Percentiles rank a stretch among this genome's conserved stretches.
These are phyloP conservation scores for Bubalus kerabau DNA, from an alignment of 2,113 vertebrate species.

Conservation along the genomic window DNA sequence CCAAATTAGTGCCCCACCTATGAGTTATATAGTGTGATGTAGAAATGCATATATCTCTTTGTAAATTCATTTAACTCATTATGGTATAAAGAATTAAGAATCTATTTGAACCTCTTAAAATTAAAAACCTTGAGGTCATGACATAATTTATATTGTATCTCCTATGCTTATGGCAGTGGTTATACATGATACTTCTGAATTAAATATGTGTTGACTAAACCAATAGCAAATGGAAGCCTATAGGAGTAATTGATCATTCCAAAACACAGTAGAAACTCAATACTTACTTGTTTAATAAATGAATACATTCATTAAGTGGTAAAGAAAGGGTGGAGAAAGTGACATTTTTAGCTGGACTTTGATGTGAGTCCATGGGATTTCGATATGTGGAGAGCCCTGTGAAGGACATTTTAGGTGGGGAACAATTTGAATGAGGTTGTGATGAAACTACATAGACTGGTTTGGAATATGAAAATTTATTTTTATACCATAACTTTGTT, in stretches of 20 bases:
- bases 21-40: background rate
- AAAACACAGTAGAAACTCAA: background rate
- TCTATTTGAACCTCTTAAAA: constrained; percentile 19
- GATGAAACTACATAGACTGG: background rate
- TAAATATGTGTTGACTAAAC: constrained; percentile 29
- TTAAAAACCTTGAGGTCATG: constrained; percentile 12
- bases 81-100: constrained; percentile 23
- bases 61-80: background rate
- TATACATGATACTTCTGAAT: background rate
- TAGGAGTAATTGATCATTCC: background rate
- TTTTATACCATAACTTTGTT: background rate
- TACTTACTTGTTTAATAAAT: background rate
- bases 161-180: background rate
- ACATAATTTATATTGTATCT: background rate
- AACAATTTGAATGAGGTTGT: background rate
- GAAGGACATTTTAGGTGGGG: background rate
- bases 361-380: background rate
- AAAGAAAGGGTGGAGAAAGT: background rate
- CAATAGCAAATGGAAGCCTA: background rate
- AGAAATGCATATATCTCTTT: background rate
- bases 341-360: background rate
- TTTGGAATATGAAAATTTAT: background rate
- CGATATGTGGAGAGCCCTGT: background rate
- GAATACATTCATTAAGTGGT: background rate
- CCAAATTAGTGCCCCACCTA: background rate